Evolutionary conservation across 2,797 vertebrate species (phyloP), one percentile per base, ranked within the genome.

Genomic region (Chrysocyon brachyurus): DNA sequence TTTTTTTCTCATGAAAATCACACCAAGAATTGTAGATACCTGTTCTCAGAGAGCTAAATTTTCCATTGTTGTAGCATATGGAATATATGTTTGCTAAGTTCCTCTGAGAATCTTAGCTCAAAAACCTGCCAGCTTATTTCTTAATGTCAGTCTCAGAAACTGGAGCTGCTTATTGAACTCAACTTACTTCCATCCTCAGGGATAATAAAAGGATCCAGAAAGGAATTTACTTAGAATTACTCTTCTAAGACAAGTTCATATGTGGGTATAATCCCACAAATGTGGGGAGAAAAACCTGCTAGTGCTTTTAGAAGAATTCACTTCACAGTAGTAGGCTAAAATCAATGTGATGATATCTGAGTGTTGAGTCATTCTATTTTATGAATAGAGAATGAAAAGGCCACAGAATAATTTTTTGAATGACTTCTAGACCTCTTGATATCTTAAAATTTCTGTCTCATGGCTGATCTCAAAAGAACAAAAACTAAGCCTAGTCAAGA

Each of bases 121-220:
- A 95, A 90, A 93, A 87, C 54, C 70, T 97, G 70, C 52, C 87
- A 96, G 75, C 24, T 96, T 96, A 70, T 77, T 93, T 96, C 97
- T 66, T 93, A 97, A 40, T 61, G 78, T 87, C 79, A 94, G 9
- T 72, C 54, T 94, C 72, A 82, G 82, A 87, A 94, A 84, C 82
- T 28, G 12, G 12, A 78, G 68, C 28, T 33, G 2, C 22, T 90
- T 96, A 82, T 24, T 92, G 72, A 96, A 91, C 5, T 87, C 26
- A 78, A 75, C 33, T 64, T 95, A 79, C 79, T 92, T 96, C 64
- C 91, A 36, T 95, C 75, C 68, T 84, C 49, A 2, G 57, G 26
- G 90, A 87, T 95, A 92, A 94, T 85, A 83, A 89, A 95, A 94
- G 0, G 10, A 87, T 17, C 40, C 24, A 75, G 57, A 73, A 92